Evolutionary conservation across 2,113 vertebrate genomes (phyloP), one percentile per base, ranked within the genome.

Genomic region (Misgurnus mizolepis): DNA sequence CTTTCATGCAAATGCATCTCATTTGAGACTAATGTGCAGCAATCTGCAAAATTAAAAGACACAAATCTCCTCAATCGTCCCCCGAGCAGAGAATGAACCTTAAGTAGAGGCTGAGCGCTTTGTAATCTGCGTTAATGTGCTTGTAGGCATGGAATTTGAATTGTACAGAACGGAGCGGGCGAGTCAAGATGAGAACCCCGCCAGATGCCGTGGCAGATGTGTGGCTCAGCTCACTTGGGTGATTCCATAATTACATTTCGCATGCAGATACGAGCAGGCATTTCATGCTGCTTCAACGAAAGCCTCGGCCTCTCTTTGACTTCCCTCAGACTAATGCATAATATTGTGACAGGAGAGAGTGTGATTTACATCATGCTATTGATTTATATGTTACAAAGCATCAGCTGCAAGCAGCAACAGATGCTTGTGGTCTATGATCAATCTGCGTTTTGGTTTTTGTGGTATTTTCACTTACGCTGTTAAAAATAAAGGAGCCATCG

Each of bases 201-300:
- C 78, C 87, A 88, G 85, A 88, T 88, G 87, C 69, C 80, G 39
- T 79, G 80, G 71, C 87, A 88, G 87, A 88, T 88, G 87, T 86
- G 84, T 71, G 67, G 76, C 69, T 15, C 60, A 80, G 77, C 73
- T 84, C 82, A 87, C 79, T 78, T 80, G 85, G 81, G 82, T 83
- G 84, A 81, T 66, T 85, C 82, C 75, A 79, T 85, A 88, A 88
- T 87, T 87, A 87, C 82, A 86, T 84, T 86, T 87, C 85, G 82
- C 83, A 83, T 85, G 84, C 75, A 83, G 82, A 84, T 83, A 60
- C 68, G 80, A 80, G 78, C 70, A 78, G 80, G 78, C 76, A 73
- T 70, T 79, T 82, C 76, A 68, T 47, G 77, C 73, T 53, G 76
- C 74, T 76, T 60, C 41, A 18, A 50, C 56, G 79, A 82, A 84